phyloP scores from a whole-genome alignment of 2,797 vertebrate genomes.

The Siniperca undulata region DNA sequence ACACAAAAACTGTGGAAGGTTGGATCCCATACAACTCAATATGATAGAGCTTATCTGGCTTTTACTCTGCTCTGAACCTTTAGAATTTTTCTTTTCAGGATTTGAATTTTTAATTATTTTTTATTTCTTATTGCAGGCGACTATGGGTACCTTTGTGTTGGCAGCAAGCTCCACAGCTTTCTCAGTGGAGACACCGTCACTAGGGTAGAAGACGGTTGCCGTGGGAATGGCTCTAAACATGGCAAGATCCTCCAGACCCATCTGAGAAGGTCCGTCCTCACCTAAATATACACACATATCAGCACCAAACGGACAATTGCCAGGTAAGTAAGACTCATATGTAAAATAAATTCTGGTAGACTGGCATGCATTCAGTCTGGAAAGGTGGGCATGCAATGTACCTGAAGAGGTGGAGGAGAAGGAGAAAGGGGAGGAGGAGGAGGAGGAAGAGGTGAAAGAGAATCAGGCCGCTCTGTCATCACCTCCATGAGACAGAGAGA shows the following conservation, averaged over 20 bases:
- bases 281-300: slow-evolving; percentile 80
- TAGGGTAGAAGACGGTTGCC: slow-evolving; percentile 94
- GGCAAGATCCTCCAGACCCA: slow-evolving; percentile 91
- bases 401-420: slow-evolving; percentile 85
- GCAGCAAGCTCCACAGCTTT: slow-evolving; percentile 95
- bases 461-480: slow-evolving; percentile 65
- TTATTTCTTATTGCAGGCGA: background rate
- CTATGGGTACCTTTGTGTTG: slow-evolving; percentile 91
- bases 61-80: background rate
- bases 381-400: slow-evolving; percentile 84
- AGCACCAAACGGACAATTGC: slow-evolving; percentile 28
- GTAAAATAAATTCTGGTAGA: slow-evolving; percentile 58
- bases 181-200: slow-evolving; percentile 94
- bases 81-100: background rate
- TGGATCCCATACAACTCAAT: background rate
- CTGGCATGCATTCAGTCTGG: slow-evolving; percentile 68
- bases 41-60: background rate
- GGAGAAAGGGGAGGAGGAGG: slow-evolving; percentile 61
- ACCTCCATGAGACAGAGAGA: slow-evolving; percentile 73
- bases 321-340: slow-evolving; percentile 6
- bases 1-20: background rate
- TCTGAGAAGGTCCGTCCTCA: slow-evolving; percentile 92
- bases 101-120: background rate
- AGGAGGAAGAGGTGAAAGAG: slow-evolving; percentile 50
- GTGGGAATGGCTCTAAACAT: slow-evolving; percentile 93